phyloP scores from a whole-genome alignment of 2,113 vertebrate species.

The Sinocyclocheilus grahami region DNA sequence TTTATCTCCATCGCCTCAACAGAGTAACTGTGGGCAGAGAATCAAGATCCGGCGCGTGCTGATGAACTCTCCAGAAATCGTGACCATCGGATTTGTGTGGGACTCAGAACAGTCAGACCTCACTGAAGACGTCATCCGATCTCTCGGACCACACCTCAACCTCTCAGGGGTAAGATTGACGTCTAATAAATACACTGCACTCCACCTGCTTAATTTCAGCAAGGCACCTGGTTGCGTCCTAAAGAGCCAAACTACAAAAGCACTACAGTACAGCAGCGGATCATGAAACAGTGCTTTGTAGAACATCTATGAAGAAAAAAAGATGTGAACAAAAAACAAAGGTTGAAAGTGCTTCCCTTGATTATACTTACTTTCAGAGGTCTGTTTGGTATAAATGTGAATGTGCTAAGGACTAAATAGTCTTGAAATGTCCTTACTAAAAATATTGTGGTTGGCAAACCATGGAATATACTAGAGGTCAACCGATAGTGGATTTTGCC shows the following conservation, averaged over 20 bases:
- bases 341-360: not conserved
- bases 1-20: not conserved
- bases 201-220: not conserved
- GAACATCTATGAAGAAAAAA: not conserved
- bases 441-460: not conserved
- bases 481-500: too few species aligned
- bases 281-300: not conserved
- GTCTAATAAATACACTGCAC: not conserved
- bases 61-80: slow-evolving; percentile 97
- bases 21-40: slow-evolving; percentile 96
- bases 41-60: slow-evolving; percentile 94
- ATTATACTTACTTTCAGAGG: not conserved
- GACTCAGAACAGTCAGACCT: slow-evolving; percentile 94
- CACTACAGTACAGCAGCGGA: not conserved
- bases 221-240: not conserved
- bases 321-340: not conserved
- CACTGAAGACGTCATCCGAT: slow-evolving; percentile 88
- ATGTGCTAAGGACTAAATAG: not conserved
- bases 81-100: slow-evolving; percentile 95
- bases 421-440: not conserved
- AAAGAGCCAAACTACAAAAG: not conserved
- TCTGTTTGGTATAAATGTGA: not conserved
- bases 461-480: not conserved
- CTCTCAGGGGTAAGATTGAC: slow-evolving; percentile 83
- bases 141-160: slow-evolving; percentile 84